Evolutionary conservation across 2,113 vertebrate species (phyloP).

Genomic region (Myxocyprinus asiaticus): DNA sequence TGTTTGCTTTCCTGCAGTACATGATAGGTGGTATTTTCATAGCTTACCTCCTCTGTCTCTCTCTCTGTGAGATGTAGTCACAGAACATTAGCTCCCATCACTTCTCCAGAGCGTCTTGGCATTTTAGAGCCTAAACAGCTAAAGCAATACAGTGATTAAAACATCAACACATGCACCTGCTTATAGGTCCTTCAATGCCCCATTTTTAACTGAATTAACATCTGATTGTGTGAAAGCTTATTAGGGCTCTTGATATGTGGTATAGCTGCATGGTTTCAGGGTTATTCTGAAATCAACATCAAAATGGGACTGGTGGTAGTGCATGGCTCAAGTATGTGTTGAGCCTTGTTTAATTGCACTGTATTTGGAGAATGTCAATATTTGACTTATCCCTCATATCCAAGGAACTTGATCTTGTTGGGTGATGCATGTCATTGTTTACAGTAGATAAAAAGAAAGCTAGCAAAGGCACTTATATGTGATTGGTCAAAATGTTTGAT

Average conservation of each 20-base stretch:
- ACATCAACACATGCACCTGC: neutral
- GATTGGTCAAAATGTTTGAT: too few species aligned
- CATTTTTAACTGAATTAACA: neutral
- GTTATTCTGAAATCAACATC: neutral
- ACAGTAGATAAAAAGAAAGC: neutral
- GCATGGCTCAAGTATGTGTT: neutral
- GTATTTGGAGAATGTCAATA: neutral
- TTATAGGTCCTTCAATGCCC: neutral
- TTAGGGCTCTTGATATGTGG: neutral
- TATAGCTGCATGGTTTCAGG: neutral
- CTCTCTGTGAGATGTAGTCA: slow-evolving; percentile 37
- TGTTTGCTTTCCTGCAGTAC: neutral
- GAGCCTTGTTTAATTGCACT: neutral
- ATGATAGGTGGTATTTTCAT: slow-evolving; percentile 23
- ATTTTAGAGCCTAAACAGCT: slow-evolving; percentile 21
- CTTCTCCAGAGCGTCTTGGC: slow-evolving; percentile 25
- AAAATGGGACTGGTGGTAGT: slow-evolving; percentile 9
- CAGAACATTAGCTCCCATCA: slow-evolving; percentile 41
- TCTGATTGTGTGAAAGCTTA: slow-evolving; percentile 4
- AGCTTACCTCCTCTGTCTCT: neutral
- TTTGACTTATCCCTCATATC: too few species aligned
- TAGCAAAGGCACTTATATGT: too few species aligned
- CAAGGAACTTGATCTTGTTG: neutral
- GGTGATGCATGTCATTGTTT: neutral
- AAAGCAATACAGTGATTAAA: slow-evolving; percentile 16